Percentiles rank a stretch among this genome's conserved stretches.
Conservation (phyloP, 2,888 invertebrate species). For the Xestia sexstrigata region DNA sequence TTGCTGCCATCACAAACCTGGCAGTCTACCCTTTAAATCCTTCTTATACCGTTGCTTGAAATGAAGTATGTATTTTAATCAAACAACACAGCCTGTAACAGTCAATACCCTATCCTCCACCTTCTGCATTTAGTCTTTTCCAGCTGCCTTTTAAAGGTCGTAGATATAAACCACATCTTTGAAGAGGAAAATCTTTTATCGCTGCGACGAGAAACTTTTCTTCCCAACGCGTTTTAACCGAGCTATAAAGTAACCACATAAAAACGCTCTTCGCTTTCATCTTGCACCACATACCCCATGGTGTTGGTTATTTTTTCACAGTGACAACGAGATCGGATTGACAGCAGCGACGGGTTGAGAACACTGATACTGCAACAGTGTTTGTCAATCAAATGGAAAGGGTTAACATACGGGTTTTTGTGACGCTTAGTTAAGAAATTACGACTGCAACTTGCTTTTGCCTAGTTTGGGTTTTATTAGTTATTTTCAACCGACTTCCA, state of each 20-base stretch:
- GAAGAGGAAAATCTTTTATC: no score
- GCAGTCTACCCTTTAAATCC: no score
- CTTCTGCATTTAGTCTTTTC: no score
- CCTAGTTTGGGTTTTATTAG: slow-evolving; percentile 43
- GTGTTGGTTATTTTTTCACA: slow-evolving; percentile 79
- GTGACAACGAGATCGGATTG: slow-evolving; percentile 79
- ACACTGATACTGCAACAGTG: slow-evolving; percentile 76
- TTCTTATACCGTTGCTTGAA: no score
- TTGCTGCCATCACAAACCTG: no score
- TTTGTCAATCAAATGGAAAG: slow-evolving; percentile 79
- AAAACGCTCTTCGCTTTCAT: slow-evolving; percentile 36
- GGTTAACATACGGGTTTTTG: slow-evolving; percentile 71
- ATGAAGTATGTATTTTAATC: no score
- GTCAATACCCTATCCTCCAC: no score
- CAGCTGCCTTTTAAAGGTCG: no score
- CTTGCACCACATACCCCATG: slow-evolving; percentile 63
- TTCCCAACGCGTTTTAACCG: no score
- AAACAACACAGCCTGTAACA: no score
- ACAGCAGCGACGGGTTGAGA: slow-evolving; percentile 79
- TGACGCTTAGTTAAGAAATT: slow-evolving; percentile 70
- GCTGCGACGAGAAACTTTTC: no score
- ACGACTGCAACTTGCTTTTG: slow-evolving; percentile 42
- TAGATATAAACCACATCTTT: no score
- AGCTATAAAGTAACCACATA: neutral
- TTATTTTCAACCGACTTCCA: slow-evolving; percentile 10